Conservation (phyloP, 2,113 vertebrate genomes). For the Hypocryptadius cinnamomeus region DNA sequence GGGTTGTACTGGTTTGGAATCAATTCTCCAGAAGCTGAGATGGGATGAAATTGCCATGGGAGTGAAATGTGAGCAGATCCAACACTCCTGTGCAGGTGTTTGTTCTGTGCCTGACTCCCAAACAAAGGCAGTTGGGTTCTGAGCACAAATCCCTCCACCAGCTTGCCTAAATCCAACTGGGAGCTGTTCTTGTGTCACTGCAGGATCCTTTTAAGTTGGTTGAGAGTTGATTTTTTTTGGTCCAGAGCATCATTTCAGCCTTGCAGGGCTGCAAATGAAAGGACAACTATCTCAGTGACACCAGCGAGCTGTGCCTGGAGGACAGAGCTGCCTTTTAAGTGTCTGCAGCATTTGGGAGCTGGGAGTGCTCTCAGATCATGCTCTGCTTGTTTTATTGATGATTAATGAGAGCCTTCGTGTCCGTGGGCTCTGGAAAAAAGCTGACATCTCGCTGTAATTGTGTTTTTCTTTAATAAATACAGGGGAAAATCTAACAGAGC, state of each 20-base stretch:
- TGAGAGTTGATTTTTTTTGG: not conserved
- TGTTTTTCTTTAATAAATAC: constrained; percentile 38
- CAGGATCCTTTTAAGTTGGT: not conserved
- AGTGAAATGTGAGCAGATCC: not conserved
- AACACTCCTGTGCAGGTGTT: not conserved
- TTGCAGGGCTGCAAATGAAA: not conserved
- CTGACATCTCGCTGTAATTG: constrained; percentile 19
- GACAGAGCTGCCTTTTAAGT: constrained; percentile 31
- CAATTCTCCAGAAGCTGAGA: not conserved
- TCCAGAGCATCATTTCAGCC: not conserved
- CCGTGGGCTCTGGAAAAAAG: not conserved
- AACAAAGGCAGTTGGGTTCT: not conserved
- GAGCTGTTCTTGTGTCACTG: not conserved
- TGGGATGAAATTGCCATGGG: not conserved
- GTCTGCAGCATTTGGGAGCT: not conserved
- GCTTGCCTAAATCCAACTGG: not conserved
- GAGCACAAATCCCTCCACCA: not conserved
- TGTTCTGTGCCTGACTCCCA: not conserved
- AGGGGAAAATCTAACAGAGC: not conserved
- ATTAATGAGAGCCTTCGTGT: constrained; percentile 58
- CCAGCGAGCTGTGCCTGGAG: not conserved
- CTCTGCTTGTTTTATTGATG: constrained; percentile 57
- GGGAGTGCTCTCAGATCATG: not conserved
- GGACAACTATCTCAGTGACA: not conserved
- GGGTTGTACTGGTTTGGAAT: not conserved